phyloP scores from a whole-genome alignment of 1,140 invertebrate genomes.

The Eubasilissa regina region DNA sequence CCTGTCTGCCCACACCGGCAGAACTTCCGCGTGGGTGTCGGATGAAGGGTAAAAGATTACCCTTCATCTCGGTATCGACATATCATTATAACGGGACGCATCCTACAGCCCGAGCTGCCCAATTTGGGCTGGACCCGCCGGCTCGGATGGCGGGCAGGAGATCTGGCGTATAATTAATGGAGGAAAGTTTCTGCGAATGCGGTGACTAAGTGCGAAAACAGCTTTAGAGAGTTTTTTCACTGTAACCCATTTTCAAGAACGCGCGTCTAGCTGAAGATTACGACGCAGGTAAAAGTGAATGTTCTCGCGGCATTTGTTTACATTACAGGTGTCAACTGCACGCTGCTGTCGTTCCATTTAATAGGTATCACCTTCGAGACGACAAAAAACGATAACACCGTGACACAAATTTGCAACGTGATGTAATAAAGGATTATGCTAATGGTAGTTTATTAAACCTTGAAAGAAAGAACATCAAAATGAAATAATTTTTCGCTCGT shows the following conservation, averaged over 20 bases:
- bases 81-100: background rate
- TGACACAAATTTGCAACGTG: background rate
- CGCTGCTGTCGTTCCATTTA: no score
- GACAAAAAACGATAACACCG: background rate
- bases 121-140: conserved; percentile 1
- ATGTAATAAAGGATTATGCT: background rate
- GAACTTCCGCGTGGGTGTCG: conserved; percentile 31
- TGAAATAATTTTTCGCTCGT: no score
- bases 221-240: conserved; percentile 4
- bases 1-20: conserved; percentile 13
- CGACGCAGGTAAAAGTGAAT: conserved; percentile 16
- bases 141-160: background rate
- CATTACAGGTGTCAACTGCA: no score
- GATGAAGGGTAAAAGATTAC: conserved; percentile 1
- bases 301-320: background rate
- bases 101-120: background rate
- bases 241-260: conserved; percentile 24
- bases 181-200: conserved; percentile 37
- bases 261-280: conserved; percentile 6
- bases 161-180: conserved; percentile 13
- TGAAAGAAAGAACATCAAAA: no score
- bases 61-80: background rate
- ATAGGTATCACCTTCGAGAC: background rate
- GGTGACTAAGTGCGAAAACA: background rate
- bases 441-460: background rate